These are phyloP conservation scores for Leptoteleia sp. DNA, from an alignment of 1,140 invertebrate genomes.

Conservation along the genomic window DNA sequence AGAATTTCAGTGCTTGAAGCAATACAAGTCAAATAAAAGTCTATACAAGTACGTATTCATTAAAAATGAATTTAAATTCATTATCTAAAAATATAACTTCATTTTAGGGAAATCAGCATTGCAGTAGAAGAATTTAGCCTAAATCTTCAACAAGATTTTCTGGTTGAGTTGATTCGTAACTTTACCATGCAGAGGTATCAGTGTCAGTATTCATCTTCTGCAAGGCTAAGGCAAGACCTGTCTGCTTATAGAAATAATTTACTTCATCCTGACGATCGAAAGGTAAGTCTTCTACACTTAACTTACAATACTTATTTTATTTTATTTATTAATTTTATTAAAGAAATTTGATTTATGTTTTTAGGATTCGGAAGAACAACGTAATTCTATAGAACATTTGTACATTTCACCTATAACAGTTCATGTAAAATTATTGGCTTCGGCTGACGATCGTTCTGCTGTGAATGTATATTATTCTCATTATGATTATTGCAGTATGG, in stretches of 20 bases:
- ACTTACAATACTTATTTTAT: no score
- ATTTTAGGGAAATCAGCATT: constrained; percentile 85
- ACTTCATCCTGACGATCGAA: constrained; percentile 28
- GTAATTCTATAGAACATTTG: no score
- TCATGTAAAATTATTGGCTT: no score
- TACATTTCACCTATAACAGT: no score
- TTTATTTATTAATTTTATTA: not conserved
- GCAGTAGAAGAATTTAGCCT: constrained; percentile 87
- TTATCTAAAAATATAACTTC: no score
- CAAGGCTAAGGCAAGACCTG: constrained; percentile 72
- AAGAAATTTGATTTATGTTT: not conserved
- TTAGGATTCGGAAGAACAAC: no score
- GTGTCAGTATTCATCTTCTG: constrained; percentile 72
- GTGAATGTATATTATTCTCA: no score
- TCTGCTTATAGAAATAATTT: constrained; percentile 68
- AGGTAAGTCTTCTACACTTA: constrained; percentile 21
- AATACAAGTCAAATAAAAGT: constrained; percentile 82
- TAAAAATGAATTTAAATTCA: no score
- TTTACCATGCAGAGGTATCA: constrained; percentile 69
- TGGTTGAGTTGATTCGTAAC: constrained; percentile 75
- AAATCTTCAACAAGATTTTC: constrained; percentile 88
- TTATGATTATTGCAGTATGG: no score
- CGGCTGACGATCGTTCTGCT: no score
- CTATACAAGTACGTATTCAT: constrained; percentile 83
- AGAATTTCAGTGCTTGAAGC: constrained; percentile 85